Evolutionary conservation across 2,113 vertebrate species (phyloP), one percentile per base, ranked within the genome.

Genomic region (Pagrus major): DNA sequence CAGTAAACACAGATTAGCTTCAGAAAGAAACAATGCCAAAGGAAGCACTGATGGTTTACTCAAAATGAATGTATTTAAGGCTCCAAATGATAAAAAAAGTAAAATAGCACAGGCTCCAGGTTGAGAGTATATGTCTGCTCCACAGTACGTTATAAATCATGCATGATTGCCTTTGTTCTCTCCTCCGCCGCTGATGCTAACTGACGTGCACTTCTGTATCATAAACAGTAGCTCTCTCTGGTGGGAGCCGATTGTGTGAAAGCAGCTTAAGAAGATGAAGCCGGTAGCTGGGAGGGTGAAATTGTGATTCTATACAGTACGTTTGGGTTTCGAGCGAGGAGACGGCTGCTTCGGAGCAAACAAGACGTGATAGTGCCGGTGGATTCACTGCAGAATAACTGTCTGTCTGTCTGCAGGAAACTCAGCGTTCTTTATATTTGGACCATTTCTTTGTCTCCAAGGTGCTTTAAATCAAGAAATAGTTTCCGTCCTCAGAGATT

Each of bases 191-290:
- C 77, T 84, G 88, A 86, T 64, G 76, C 75, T 80, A 78, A 84
- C 86, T 76, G 84, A 86, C 78, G 21, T 27, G 78, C 54, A 51
- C 51, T 56, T 80, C 65, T 76, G 80, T 79, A 74, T 66, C 84
- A 70, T 69, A 85, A 81, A 82, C 71, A 79, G 75, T 23, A 27
- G 49, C 51, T 78, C 69, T 71, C 66, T 82, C 79, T 89, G 82
- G 67, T 56, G 85, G 85, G 77, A 76, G 77, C 47, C 29, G 82
- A 84, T 87, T 83, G 85, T 88, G 83, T 68, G 65, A 78, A 85
- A 88, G 85, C 75, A 52, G 80, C 85, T 86, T 81, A 75, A 71
- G 69, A 76, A 79, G 74, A 91, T 67, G 74, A 84, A 71, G 77
- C 80, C 59, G 25, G 60, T 49, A 47, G 71, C 82, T 49, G 54